phyloP scores from a whole-genome alignment of 2,888 invertebrate genomes.

The Ptilodon capucinus region DNA sequence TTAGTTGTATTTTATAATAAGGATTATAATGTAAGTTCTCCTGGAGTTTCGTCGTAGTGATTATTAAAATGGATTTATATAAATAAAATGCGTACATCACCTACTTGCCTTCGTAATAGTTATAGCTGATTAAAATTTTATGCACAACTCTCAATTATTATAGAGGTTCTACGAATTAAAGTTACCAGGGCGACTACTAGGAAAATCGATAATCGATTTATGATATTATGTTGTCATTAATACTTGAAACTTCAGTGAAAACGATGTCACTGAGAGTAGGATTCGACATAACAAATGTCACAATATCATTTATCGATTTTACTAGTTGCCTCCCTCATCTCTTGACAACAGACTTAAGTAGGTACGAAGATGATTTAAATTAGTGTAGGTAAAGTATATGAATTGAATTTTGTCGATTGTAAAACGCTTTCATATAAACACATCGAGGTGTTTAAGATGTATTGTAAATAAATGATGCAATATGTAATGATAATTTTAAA shows the following conservation, averaged over 20 bases:
- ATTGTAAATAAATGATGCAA: constrained; percentile 41
- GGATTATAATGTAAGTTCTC: constrained; percentile 42
- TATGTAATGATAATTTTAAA: constrained; percentile 37
- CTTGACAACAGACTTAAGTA: constrained; percentile 42
- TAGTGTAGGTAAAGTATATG: constrained; percentile 21
- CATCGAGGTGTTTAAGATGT: constrained; percentile 26
- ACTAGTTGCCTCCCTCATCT: too few species aligned
- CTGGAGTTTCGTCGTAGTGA: constrained; percentile 52
- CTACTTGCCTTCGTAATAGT: constrained; percentile 77
- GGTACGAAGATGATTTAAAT: constrained; percentile 31
- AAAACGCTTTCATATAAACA: constrained; percentile 26
- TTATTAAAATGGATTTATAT: constrained; percentile 38
- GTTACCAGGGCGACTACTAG: too few species aligned
- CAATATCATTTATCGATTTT: too few species aligned
- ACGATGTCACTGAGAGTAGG: too few species aligned
- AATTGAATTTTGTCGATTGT: constrained; percentile 30
- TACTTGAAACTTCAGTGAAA: too few species aligned
- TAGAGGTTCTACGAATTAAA: constrained; percentile 57
- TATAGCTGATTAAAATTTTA: constrained; percentile 63
- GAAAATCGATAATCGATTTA: too few species aligned
- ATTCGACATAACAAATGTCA: too few species aligned
- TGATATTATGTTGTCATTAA: too few species aligned
- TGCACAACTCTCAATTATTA: constrained; percentile 66
- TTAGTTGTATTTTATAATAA: constrained; percentile 56
- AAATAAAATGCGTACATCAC: constrained; percentile 67